Base-by-base conservation (phyloP, 2,113 vertebrate species). In the Varanus salvator region DNA sequence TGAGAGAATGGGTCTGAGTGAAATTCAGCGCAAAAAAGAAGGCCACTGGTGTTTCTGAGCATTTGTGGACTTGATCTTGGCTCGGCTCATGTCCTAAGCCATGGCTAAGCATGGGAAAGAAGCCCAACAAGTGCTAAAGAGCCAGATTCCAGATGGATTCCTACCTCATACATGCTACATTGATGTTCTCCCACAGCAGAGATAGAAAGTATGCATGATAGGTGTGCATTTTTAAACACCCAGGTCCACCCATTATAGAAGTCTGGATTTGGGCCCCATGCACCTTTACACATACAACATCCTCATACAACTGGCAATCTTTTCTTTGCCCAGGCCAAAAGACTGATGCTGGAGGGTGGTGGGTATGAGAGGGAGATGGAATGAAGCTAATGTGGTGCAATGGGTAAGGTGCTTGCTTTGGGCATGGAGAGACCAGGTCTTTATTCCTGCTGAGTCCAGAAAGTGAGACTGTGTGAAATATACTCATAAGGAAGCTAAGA, bases 201-300 rank as follows among this genome's bases (percentile, higher is more conserved):
- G 14, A 17, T 7, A 8, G 3, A 9, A 83, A 38, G 3, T 38
- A 11, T 83, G 57, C 38, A 64, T 14, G 11, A 38, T 15, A 83
- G 21, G 57, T 25, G 60, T 68, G 34, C 54, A 12, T 83, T 3
- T 2, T 66, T 25, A 27, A 27, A 64, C 23, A n/a, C 38, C 27
- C 27, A 31, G 44, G 38, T 84, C 48, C 25, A 27, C 29, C 11
- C 4, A 29, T 14, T 48, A 11, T 69, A 14, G 38, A 50, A 15
- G 29, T 57, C 29, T 81, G 66, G 14, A 85, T 31, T 71, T 15
- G 38, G 34, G 44, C 4, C 25, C 29, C 23, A 48, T 25, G 17
- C 31, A 31, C 23, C 48, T 69, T 15, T n/a, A n/a, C 44, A 69
- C 38, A 71, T 96, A 95, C 93, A 93, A 91, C 90, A 90, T 91